A percentile compares a stretch with the other conserved stretches of the same genome.
These are phyloP conservation scores for Melanerpes formicivorus DNA, from an alignment of 2,113 vertebrate genomes.

Conservation along the genomic window DNA sequence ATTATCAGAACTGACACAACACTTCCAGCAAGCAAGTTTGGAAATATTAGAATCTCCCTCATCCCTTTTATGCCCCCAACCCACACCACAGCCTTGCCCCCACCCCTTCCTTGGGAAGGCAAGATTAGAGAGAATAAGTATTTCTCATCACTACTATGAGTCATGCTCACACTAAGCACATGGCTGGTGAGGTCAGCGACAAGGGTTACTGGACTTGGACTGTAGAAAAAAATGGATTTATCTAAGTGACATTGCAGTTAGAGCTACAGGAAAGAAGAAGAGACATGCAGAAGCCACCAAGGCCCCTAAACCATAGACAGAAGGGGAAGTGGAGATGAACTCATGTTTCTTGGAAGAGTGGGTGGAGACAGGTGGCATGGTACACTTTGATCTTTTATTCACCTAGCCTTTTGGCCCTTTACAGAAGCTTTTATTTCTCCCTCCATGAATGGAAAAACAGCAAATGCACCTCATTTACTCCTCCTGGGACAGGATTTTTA, in stretches of 20 bases:
- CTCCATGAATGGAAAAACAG: background rate
- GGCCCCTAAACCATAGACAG: background rate
- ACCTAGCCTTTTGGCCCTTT: background rate
- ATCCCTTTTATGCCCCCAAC: background rate
- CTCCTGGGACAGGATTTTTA: background rate
- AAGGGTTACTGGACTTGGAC: conserved; percentile 1
- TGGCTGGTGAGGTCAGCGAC: conserved; percentile 36
- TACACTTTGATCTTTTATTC: background rate
- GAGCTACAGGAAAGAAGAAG: background rate
- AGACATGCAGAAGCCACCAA: background rate
- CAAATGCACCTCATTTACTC: background rate
- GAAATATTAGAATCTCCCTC: conserved; percentile 51
- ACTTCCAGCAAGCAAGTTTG: conserved; percentile 60
- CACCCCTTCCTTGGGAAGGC: background rate
- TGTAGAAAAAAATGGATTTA: conserved; percentile 13
- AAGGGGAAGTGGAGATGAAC: background rate
- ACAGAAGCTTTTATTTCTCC: background rate
- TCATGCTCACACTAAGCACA: conserved; percentile 48
- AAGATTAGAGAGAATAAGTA: conserved; percentile 29
- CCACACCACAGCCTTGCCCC: background rate
- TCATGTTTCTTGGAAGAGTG: background rate
- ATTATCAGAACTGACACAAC: conserved; percentile 46
- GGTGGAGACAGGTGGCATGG: background rate
- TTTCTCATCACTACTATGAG: conserved; percentile 35
- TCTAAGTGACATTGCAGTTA: background rate